Evolutionary conservation across 1,140 invertebrate species (phyloP), one percentile per base, ranked within the genome.

Genomic region (Drosophila nasuta): DNA sequence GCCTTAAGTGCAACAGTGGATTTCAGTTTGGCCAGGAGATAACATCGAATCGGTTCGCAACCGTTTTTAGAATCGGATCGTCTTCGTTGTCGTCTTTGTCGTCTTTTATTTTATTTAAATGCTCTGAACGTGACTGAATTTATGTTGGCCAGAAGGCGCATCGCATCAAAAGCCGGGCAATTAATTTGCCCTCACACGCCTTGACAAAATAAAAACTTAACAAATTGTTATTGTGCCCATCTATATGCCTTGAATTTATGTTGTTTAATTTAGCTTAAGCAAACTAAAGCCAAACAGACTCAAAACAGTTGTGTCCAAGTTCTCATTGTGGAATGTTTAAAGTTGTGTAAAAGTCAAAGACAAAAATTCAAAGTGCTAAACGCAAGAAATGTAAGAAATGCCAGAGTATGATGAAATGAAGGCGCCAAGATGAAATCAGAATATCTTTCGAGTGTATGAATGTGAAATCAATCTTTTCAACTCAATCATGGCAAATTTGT

Each of bases 41-140:
- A 88, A 78, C 88, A 85, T 79, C 75, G 60, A 64, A 41, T 48
- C 46, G 38, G n/a, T 25, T 41, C 54, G 38, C 64, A 46, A 35
- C 45, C 41, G 35, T 5, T 38, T 38, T 38, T 38, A 3, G 35
- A 13, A 20, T 25, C 41, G 49, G 10, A 28, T 64, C 28, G 48
- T 10, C n/a, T 64, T 67, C 7, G 28, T 30, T 6, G 28, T 30
- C 20, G 20, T 25, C 20, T 25, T 25, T 25, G 20, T 25, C 20
- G 20, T 25, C 20, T 25, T 48, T 52, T 17, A 60, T 82, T 91
- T 90, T 67, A 87, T 83, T 87, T 82, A 91, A 91, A 91, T 91
- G 81, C 77, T 58, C 57, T 33, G 74, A 90, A 91, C 90, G 90
- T 91, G 90, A 85, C 90, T 87, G 59, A 91, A 91, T 91, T 91